Evolutionary conservation across 2,797 vertebrate genomes (phyloP).

Genomic region (Platalea minor): DNA sequence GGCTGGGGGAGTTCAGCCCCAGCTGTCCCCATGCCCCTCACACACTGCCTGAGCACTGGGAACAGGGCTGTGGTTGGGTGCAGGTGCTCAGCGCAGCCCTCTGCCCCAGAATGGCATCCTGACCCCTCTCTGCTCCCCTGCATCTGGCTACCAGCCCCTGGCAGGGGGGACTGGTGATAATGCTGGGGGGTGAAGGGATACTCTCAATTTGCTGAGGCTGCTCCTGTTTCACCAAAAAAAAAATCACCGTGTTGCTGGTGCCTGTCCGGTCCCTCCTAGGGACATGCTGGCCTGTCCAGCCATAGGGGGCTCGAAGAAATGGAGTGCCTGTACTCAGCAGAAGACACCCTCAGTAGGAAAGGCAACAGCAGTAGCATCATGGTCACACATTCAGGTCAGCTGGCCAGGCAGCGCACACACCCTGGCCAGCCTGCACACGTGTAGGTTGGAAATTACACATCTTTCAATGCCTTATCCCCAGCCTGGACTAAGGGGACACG

Average conservation of each 20-base stretch:
- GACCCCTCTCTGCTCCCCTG: too few relatives aligned
- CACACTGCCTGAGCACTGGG: background rate
- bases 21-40: background rate
- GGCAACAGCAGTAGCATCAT: rapidly evolving
- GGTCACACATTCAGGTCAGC: background rate
- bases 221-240: background rate
- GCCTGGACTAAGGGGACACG: rapidly evolving
- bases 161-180: background rate
- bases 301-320: background rate
- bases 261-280: background rate
- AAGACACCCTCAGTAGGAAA: background rate
- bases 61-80: background rate
- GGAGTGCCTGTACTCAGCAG: background rate
- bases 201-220: background rate
- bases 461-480: background rate
- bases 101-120: background rate
- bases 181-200: background rate
- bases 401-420: background rate
- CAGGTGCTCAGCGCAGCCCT: background rate
- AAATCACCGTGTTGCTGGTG: background rate
- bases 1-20: background rate
- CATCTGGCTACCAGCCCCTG: background rate
- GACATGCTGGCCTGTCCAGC: background rate
- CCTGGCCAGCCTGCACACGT: background rate
- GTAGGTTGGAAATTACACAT: too few relatives aligned